Base-by-base conservation (phyloP, 2,797 vertebrate genomes). In the Oophaga sylvatica region DNA sequence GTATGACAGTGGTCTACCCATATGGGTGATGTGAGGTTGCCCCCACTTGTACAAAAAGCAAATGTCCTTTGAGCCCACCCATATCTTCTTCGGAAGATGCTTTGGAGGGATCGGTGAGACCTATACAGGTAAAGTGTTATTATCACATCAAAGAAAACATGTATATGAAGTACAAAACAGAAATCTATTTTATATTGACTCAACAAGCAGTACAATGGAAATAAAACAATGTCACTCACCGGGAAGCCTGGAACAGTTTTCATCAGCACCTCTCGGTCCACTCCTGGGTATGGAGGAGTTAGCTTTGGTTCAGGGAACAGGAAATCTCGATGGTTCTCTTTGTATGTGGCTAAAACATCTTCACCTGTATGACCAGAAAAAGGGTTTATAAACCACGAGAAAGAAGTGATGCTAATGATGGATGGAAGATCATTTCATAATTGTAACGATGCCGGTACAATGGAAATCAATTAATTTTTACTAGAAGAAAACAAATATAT, bases 271-370 rank as follows among this genome's bases (percentile, higher is more conserved):
- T 96, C 94, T 89, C 93, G 92, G 29, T 92, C 94, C 84, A 93
- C 92, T 59, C 94, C 94, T 79, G 94, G 93, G 88, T 92, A 95
- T 0, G 92, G 91, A 2, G 95, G 93, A 76, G 94, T 93, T 88
- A 97, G 91, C 78, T 92, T 97, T 76, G 93, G 93, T 67, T 96
- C 96, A 5, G 96, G 96, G 81, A 97, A 97, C 22, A 97, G 92
- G 91, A 97, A 97, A 29, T 91, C 90, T 59, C 92, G 88, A 84
- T 94, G 94, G 53, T 96, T 94, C 87, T 94, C 94, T 93, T 96
- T 93, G 90, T 95, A 96, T 90, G 88, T 94, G 48, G 95, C 96
- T 90, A 96, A 88, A 56, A 92, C 90, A 89, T 94, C 87, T 11
- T 90, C 94, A 7, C 1, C 95, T 96, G 89, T 83, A 87, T 87